Evolutionary conservation across 2,888 invertebrate genomes (phyloP).

Genomic region (Linyphia triangularis): DNA sequence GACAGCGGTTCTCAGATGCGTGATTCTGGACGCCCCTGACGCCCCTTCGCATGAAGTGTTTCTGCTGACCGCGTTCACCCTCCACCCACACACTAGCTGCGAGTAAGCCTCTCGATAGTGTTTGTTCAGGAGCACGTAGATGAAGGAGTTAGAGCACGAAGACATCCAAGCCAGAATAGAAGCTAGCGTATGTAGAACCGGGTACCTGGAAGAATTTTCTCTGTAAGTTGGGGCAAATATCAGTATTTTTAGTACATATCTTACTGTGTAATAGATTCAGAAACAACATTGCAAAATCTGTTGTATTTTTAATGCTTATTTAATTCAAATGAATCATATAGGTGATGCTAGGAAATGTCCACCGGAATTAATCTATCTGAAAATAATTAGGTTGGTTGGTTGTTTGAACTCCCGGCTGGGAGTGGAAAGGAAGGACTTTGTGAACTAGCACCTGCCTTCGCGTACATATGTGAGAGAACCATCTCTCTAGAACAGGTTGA

Average conservation of each 20-base stretch:
- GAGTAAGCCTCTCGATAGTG: constrained; percentile 85
- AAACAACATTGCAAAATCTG: no score
- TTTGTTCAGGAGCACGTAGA: constrained; percentile 93
- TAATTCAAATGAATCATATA: background rate
- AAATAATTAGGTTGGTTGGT: no score
- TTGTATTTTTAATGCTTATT: background rate
- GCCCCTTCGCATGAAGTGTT: constrained; percentile 28
- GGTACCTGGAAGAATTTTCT: constrained; percentile 79
- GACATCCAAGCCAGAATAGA: constrained; percentile 94
- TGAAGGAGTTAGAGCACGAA: constrained; percentile 92
- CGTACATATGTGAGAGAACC: no score
- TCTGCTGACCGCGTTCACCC: background rate
- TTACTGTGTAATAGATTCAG: no score
- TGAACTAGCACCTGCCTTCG: no score
- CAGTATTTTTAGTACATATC: no score
- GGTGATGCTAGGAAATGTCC: no score
- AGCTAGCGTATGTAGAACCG: constrained; percentile 89
- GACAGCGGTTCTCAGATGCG: constrained; percentile 24
- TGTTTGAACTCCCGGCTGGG: no score
- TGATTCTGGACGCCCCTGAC: constrained; percentile 11
- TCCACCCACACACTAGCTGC: constrained; percentile 76
- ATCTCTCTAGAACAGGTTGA: no score
- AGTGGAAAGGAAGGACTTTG: no score
- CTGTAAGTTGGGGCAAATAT: background rate
- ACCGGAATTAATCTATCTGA: no score